Evolutionary conservation across 2,797 vertebrate species (phyloP).

Genomic region (Tokudaia muenninki): DNA sequence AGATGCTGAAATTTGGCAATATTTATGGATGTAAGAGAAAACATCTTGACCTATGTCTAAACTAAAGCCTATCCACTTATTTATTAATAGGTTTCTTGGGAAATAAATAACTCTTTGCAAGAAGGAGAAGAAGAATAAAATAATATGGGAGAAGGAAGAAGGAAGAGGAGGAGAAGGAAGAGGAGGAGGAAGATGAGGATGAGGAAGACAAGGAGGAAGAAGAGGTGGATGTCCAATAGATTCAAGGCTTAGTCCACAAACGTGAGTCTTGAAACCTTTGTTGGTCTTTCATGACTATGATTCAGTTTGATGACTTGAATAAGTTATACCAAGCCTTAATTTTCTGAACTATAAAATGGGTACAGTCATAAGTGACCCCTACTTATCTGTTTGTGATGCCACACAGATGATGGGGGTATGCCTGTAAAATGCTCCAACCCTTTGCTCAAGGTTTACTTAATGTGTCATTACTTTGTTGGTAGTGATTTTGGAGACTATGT

Average conservation of each 20-base stretch:
- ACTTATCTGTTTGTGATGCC: constrained; percentile 42
- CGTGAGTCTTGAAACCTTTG: neutral
- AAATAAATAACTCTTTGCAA: neutral
- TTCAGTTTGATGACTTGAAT: constrained; percentile 29
- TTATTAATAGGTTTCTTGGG: neutral
- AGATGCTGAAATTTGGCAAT: neutral
- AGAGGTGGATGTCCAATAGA: neutral
- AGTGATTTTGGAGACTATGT: constrained; percentile 42
- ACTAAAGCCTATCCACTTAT: neutral
- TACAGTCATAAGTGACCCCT: constrained; percentile 56
- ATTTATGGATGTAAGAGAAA: constrained; percentile 32
- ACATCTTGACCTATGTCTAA: neutral
- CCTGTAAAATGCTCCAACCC: constrained; percentile 51
- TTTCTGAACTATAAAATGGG: constrained; percentile 68
- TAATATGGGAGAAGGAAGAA: neutral
- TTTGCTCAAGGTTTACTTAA: constrained; percentile 15
- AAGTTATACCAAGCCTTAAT: constrained; percentile 62
- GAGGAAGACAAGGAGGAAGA: neutral
- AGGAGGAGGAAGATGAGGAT: too few species aligned
- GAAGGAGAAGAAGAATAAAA: neutral
- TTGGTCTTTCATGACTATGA: constrained; percentile 50
- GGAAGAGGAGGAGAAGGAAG: neutral
- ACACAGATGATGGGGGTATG: neutral
- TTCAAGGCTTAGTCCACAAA: neutral
- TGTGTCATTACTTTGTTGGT: constrained; percentile 61